A percentile compares a stretch with the other conserved stretches of the same genome.
Conservation (phyloP, 2,113 vertebrate genomes). For the Bettongia penicillata region DNA sequence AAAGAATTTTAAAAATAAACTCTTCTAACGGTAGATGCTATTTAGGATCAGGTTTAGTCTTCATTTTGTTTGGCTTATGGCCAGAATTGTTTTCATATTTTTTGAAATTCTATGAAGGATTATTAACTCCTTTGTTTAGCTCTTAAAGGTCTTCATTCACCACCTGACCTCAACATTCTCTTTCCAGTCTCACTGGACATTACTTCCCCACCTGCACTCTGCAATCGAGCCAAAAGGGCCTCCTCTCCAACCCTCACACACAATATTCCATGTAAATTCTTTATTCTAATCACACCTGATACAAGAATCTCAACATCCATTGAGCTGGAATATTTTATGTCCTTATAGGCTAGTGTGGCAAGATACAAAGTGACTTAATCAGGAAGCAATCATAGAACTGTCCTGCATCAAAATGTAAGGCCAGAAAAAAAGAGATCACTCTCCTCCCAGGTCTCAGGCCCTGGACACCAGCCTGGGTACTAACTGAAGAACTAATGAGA, state of each 20-base stretch:
- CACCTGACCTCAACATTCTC: no score
- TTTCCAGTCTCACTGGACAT: no score
- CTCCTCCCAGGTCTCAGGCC: constrained; percentile 69
- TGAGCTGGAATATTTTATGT: constrained; percentile 86
- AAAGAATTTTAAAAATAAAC: background rate
- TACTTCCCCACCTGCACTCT: no score
- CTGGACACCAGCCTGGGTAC: constrained; percentile 17
- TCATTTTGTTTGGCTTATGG: constrained; percentile 12
- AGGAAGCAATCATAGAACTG: constrained; percentile 77
- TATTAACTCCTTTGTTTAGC: no score
- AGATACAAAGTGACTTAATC: constrained; percentile 84
- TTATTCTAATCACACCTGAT: constrained; percentile 78
- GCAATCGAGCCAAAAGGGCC: no score
- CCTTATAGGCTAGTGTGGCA: constrained; percentile 74
- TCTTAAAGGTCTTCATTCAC: no score
- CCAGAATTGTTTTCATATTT: constrained; percentile 36
- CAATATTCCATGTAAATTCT: background rate
- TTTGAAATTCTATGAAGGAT: background rate
- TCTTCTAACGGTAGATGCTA: constrained; percentile 17
- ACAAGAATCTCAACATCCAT: constrained; percentile 81
- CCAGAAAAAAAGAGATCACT: constrained; percentile 66
- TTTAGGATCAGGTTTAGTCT: background rate
- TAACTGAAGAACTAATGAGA: constrained; percentile 49
- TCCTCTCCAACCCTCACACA: no score
- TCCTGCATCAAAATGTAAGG: constrained; percentile 68